Evolutionary conservation across 1,140 invertebrate species (phyloP).

Genomic region (Drosophila persimilis): DNA sequence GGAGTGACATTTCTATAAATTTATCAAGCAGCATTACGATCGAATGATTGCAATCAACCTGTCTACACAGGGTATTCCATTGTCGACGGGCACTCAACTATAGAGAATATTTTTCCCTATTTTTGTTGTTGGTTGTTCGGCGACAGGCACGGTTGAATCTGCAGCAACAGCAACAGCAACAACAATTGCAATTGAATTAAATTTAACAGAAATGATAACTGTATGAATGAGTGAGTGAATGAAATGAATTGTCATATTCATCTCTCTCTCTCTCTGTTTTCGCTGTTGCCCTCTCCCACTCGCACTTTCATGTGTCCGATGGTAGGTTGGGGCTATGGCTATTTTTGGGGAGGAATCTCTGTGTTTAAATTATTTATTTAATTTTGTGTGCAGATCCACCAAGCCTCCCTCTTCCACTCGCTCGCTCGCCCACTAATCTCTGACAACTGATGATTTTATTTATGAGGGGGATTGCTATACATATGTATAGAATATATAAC

Average conservation of each 20-base stretch:
- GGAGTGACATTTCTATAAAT: too few relatives aligned
- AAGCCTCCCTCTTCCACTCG: neutral
- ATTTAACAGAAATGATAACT: conserved; percentile 58
- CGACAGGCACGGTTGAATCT: conserved; percentile 66
- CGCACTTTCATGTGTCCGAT: conserved; percentile 8
- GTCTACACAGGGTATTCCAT: too few relatives aligned
- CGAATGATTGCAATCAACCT: too few relatives aligned
- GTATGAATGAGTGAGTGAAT: conserved; percentile 25
- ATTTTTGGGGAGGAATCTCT: conserved; percentile 53
- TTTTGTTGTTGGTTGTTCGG: conserved; percentile 47
- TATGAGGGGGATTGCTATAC: conserved; percentile 37
- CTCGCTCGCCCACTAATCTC: conserved; percentile 43
- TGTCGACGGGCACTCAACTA: too few relatives aligned
- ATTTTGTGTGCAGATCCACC: conserved; percentile 44
- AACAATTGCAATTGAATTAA: conserved; percentile 74
- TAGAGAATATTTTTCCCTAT: neutral
- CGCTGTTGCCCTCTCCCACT: conserved; percentile 26
- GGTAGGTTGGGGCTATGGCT: conserved; percentile 29
- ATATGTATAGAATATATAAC: conserved; percentile 21
- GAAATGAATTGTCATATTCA: conserved; percentile 22
- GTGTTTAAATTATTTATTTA: conserved; percentile 68
- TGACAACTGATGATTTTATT: conserved; percentile 77
- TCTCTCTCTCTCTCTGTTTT: conserved; percentile 16
- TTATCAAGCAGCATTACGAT: too few relatives aligned
- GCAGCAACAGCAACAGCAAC: conserved; percentile 50